Evolutionary conservation across 53 echinoderm and acorn worm genomes (phyloP).

Genomic region (Paelopatides confundens): DNA sequence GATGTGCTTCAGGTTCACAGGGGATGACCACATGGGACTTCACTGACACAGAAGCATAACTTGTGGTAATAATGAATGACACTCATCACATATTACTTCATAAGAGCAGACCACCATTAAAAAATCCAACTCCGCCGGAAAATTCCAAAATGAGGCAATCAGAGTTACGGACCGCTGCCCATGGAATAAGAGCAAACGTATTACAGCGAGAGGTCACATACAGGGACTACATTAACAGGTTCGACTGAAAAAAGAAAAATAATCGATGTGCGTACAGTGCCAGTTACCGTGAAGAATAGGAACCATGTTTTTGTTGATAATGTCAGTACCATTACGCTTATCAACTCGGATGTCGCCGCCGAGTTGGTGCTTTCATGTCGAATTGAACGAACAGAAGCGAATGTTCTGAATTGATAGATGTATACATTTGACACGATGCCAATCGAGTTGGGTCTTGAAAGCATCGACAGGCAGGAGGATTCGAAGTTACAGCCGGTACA

Average conservation of each 20-base stretch:
- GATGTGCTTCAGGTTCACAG: not conserved
- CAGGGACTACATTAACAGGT: no score
- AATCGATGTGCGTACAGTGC: not conserved
- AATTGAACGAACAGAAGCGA: not conserved
- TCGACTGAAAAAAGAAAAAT: no score
- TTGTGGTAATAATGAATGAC: not conserved
- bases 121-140: no score
- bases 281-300: slow-evolving; percentile 9
- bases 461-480: not conserved
- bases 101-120: no score
- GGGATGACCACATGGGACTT: not conserved
- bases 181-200: not conserved
- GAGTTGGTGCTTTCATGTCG: not conserved
- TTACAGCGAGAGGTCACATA: no score
- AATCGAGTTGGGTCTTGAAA: not conserved
- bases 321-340: slow-evolving; percentile 13
- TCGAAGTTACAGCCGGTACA: not conserved
- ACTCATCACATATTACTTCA: not conserved
- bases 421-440: slow-evolving; percentile 12
- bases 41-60: not conserved
- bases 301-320: slow-evolving; percentile 15
- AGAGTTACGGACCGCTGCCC: no score
- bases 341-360: slow-evolving; percentile 11
- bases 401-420: not conserved
- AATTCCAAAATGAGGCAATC: no score